phyloP scores from a whole-genome alignment of 2,888 invertebrate genomes.

The Galerucella nymphaeae region DNA sequence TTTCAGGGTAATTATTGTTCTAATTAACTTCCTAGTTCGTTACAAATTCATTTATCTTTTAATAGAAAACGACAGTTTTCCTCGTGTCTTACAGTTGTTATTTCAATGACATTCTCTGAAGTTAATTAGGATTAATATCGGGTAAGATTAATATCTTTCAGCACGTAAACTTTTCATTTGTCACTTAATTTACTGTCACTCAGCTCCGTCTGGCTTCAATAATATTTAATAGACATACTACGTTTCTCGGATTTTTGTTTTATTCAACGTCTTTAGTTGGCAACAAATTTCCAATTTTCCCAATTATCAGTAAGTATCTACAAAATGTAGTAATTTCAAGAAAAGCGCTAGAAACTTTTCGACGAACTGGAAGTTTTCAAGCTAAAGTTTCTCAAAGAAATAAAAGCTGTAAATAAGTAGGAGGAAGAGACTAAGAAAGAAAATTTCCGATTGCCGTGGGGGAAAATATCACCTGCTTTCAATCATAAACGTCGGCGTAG shows the following conservation, averaged over 20 bases:
- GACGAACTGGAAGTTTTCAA: background rate
- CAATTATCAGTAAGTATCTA: background rate
- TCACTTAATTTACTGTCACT: background rate
- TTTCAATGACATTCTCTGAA: background rate
- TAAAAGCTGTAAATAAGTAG: background rate
- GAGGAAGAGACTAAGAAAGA: background rate
- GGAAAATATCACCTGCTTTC: background rate
- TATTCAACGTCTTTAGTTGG: background rate
- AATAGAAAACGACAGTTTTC: background rate
- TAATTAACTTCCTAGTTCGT: background rate
- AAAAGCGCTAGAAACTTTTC: background rate
- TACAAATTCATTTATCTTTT: background rate
- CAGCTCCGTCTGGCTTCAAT: no score
- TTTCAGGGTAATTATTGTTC: background rate
- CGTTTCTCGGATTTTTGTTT: background rate
- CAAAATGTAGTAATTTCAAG: background rate
- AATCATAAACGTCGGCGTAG: background rate
- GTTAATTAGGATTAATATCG: background rate
- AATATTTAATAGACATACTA: background rate
- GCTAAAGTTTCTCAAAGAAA: background rate
- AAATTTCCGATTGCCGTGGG: background rate
- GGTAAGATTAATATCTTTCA: background rate
- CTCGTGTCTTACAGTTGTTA: background rate
- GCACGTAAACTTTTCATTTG: background rate
- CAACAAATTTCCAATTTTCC: background rate